A percentile compares a stretch with the other conserved stretches of the same genome.
phyloP scores from a whole-genome alignment of 2,888 invertebrate species.

The Tenthredo notha region DNA sequence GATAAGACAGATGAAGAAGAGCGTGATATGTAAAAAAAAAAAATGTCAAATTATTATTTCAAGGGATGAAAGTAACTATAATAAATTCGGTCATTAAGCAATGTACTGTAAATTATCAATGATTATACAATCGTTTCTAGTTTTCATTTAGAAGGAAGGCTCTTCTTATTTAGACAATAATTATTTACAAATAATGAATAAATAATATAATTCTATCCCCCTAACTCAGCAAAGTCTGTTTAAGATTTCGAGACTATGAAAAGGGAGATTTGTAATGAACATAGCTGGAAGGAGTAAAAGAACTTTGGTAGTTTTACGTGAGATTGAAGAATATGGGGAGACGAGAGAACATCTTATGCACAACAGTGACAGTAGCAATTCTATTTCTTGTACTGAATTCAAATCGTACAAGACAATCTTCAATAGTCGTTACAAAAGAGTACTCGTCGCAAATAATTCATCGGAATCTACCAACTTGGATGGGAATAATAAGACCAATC shows the following conservation, averaged over 20 bases:
- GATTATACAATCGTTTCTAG: neutral
- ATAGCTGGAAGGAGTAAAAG: constrained; percentile 62
- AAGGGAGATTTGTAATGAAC: constrained; percentile 66
- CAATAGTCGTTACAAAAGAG: constrained; percentile 28
- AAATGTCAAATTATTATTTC: neutral
- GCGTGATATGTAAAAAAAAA: neutral
- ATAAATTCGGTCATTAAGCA: neutral
- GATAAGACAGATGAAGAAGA: constrained; percentile 43
- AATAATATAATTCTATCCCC: neutral
- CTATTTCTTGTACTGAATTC: constrained; percentile 22
- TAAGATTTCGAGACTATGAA: constrained; percentile 59
- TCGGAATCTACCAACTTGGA: constrained; percentile 28
- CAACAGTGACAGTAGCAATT: constrained; percentile 25
- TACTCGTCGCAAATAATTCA: constrained; percentile 42
- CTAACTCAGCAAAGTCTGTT: neutral
- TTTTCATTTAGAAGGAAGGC: neutral
- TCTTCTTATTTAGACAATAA: neutral
- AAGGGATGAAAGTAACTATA: constrained; percentile 7
- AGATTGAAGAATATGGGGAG: constrained; percentile 54
- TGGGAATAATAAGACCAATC: neutral
- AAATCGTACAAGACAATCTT: constrained; percentile 22
- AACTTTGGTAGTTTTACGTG: constrained; percentile 57
- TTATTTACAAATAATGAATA: neutral
- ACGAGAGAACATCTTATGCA: constrained; percentile 41
- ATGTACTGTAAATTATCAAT: constrained; percentile 44